Base-by-base conservation (phyloP, 2,888 invertebrate genomes). In the Marronus borbonicus region DNA sequence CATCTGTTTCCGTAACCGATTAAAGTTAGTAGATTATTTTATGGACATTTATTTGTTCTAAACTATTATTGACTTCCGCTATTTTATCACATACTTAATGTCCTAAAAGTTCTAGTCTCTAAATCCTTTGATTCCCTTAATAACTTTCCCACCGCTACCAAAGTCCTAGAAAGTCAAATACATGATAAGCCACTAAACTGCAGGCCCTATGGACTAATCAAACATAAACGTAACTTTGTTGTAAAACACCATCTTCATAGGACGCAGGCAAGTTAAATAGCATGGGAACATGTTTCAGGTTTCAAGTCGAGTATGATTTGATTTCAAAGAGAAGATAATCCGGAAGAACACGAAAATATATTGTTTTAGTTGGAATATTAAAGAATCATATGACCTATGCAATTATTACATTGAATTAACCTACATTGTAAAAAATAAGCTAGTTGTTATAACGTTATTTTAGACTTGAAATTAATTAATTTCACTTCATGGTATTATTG, bases 151-250 rank as follows among this genome's bases (percentile, higher is more conserved):
- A 62, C 62, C 24, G 68, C 14, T 68, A 20, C 7, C 68, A 68
- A 20, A 49, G 28, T 20, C 3, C 28, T 52, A 28, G 68, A 68
- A 68, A 68, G 68, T 68, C 50, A 68, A 68, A 68, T 68, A 68
- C 44, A 44, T 14, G 49, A 68, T 8, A 68, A 68, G 68, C 49
- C 12, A 68, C 50, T 24, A 50, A 68, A 50, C 68, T 68, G 50
- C 50, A 28, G 24, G 50, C 28, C 50, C 12, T 50, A 50, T 12
- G 50, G 68, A 68, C 50, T 50, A 24, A 68, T 68, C 68, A 68
- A 50, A 68, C 68, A 68, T 68, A 68, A 68, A 68, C 39, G 68
- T 68, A 68, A 68, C 68, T 68, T 52, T 68, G 66, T 49, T 20
- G 44, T 12, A 65, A 65, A 65, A 65, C 49, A 49, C 20, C 49